Evolutionary conservation across 1,140 invertebrate species (phyloP).

Genomic region (Mycetomoellerius zeteki): DNA sequence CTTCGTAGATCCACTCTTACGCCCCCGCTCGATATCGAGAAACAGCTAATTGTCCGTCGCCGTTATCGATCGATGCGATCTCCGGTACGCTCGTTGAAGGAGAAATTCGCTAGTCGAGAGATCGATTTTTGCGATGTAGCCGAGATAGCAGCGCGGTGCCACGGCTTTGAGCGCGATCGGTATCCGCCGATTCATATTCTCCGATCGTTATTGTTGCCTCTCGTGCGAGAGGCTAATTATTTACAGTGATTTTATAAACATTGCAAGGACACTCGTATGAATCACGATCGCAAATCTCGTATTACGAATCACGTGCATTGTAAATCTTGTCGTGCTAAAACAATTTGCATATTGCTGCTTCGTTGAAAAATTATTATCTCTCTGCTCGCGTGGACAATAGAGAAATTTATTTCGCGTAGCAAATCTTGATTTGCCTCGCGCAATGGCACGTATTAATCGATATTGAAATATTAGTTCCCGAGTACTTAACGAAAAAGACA

Average conservation of each 20-base stretch:
- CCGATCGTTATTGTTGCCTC: conserved; percentile 2
- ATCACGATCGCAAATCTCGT: conserved; percentile 31
- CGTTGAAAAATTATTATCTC: conserved; percentile 42
- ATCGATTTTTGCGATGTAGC: conserved; percentile 56
- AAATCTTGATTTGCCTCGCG: conserved; percentile 35
- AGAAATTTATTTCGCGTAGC: conserved; percentile 37
- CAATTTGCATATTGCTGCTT: conserved; percentile 52
- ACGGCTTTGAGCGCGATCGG: conserved; percentile 55
- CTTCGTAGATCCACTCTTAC: conserved; percentile 61
- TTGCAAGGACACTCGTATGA: conserved; percentile 29
- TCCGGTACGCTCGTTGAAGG: conserved; percentile 51
- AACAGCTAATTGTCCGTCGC: conserved; percentile 76
- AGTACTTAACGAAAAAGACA: neutral
- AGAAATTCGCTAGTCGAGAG: conserved; percentile 60
- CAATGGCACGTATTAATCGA: conserved; percentile 21
- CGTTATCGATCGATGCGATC: conserved; percentile 67
- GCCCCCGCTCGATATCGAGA: conserved; percentile 75
- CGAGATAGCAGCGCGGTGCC: conserved; percentile 46
- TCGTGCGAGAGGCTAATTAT: conserved; percentile 41
- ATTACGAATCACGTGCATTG: conserved; percentile 28
- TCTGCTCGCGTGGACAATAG: neutral
- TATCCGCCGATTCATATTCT: conserved; percentile 47
- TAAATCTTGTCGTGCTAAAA: conserved; percentile 49
- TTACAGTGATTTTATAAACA: conserved; percentile 55
- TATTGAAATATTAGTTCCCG: conserved; percentile 24